Evolutionary conservation across 2,113 vertebrate genomes (phyloP).

Genomic region (Sminthopsis crassicaudata): DNA sequence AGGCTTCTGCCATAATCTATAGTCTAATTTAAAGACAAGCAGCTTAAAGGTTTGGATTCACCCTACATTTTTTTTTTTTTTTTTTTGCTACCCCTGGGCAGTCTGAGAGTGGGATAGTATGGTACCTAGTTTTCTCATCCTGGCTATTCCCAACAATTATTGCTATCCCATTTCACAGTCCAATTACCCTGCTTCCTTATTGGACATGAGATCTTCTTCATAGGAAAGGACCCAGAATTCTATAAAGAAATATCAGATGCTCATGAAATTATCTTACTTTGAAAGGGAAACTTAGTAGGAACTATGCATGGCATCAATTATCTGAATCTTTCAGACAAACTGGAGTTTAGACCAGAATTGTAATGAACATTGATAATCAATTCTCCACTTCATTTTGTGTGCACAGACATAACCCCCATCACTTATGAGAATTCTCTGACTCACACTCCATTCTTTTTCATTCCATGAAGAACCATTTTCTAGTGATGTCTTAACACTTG

Average conservation of each 20-base stretch:
- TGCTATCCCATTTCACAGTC: neutral
- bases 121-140: neutral
- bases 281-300: neutral
- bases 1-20: neutral
- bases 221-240: neutral
- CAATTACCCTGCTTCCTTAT: neutral
- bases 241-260: neutral
- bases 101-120: neutral
- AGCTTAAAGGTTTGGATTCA: neutral
- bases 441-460: neutral
- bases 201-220: neutral
- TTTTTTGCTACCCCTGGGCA: neutral
- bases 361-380: conserved; percentile 11
- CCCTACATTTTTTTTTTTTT: neutral
- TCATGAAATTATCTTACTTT: neutral
- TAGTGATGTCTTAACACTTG: conserved; percentile 6
- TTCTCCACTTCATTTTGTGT: conserved; percentile 17
- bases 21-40: neutral
- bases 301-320: neutral
- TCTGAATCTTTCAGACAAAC: neutral
- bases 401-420: neutral
- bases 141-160: neutral
- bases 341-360: neutral
- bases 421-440: conserved; percentile 6
- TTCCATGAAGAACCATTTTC: conserved; percentile 32